These are phyloP conservation scores for Notodonta dromedarius DNA, from an alignment of 2,888 invertebrate genomes.

Conservation along the genomic window DNA sequence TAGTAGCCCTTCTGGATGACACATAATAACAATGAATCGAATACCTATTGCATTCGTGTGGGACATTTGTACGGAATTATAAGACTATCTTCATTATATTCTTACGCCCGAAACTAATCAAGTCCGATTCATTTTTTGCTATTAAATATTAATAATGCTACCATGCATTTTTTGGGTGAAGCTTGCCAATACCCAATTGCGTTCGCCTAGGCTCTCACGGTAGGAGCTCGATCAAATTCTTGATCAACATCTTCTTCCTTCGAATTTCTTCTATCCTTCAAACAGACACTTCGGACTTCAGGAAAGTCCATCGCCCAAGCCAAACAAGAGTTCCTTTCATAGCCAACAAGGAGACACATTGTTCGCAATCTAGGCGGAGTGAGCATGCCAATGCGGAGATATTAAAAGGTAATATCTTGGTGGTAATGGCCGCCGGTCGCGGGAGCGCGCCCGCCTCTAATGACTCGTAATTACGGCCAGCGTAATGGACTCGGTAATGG, in stretches of 20 bases:
- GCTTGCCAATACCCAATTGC: too few species aligned
- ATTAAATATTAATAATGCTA: too few species aligned
- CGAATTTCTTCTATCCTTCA: too few species aligned
- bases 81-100: too few species aligned
- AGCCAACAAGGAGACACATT: conserved; percentile 11
- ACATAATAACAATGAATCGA: conserved; percentile 64
- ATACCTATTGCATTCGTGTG: conserved; percentile 48
- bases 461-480: conserved; percentile 77
- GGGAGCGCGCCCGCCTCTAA: conserved; percentile 69
- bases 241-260: too few species aligned
- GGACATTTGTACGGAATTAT: conserved; percentile 38
- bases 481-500: conserved; percentile 76
- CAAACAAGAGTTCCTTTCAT: conserved; percentile 16
- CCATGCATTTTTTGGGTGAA: too few species aligned
- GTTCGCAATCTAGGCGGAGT: conserved; percentile 21
- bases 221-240: too few species aligned
- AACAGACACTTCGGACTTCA: neutral
- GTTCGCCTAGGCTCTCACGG: too few species aligned
- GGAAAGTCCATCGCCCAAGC: neutral
- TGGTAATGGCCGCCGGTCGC: conserved; percentile 46
- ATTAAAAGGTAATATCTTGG: conserved; percentile 75
- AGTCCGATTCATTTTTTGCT: too few species aligned
- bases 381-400: conserved; percentile 53
- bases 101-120: too few species aligned
- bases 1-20: conserved; percentile 57